A percentile compares a stretch with the other conserved stretches of the same genome.
Evolutionary conservation across 1,140 invertebrate genomes (phyloP).

Genomic region (Elymnias hypermnestra): DNA sequence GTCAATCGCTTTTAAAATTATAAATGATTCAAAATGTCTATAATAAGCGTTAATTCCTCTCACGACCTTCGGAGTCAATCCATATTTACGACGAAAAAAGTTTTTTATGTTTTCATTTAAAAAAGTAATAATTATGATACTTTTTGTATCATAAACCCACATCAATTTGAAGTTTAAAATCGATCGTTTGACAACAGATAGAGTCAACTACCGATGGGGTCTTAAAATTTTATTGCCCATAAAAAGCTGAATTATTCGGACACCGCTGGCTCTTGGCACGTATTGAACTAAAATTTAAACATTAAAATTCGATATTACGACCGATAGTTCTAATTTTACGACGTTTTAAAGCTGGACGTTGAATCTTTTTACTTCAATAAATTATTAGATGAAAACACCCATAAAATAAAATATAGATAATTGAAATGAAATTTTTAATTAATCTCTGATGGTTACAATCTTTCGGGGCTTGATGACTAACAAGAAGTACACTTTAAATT

Average conservation of each 20-base stretch:
- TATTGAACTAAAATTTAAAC: conserved; percentile 44
- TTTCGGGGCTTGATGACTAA: too few species aligned
- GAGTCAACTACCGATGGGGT: conserved; percentile 53
- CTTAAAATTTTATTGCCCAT: conserved; percentile 63
- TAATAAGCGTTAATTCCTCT: not conserved
- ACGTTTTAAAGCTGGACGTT: conserved; percentile 51
- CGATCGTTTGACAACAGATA: conserved; percentile 53
- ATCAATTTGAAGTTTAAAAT: conserved; percentile 43
- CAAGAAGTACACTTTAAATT: too few species aligned
- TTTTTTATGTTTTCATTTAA: conserved; percentile 31
- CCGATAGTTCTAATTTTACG: conserved; percentile 61
- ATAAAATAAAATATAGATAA: conserved; percentile 16
- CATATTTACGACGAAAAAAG: conserved; percentile 11
- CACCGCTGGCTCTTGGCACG: conserved; percentile 39
- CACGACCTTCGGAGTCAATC: not conserved
- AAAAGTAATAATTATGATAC: conserved; percentile 28
- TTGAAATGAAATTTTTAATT: conserved; percentile 5
- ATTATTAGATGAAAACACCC: conserved; percentile 44
- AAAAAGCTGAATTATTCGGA: conserved; percentile 59
- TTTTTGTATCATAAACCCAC: conserved; percentile 31
- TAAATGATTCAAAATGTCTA: too few species aligned
- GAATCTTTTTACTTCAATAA: conserved; percentile 30
- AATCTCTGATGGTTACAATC: too few species aligned
- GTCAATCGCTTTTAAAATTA: too few species aligned
- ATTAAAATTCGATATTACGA: conserved; percentile 65